Evolutionary conservation across 1,140 invertebrate species (phyloP).

Genomic region (Apis mellifera): Amel_HAv3.1 CM009934.2:12516501-12517000

Average conservation of each 20-base stretch:
- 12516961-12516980: conserved; percentile 1
- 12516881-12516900: not conserved
- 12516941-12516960: not conserved
- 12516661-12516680: no score
- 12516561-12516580: no score
- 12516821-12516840: conserved; percentile 4
- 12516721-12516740: not conserved
- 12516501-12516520: not conserved
- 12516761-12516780: conserved; percentile 21
- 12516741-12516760: not conserved
- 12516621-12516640: no score
- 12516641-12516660: no score
- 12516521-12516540: no score
- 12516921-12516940: conserved; percentile 41
- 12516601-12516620: no score
- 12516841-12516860: conserved; percentile 11
- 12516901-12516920: not conserved
- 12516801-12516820: not conserved
- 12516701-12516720: conserved; percentile 10
- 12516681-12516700: no score
- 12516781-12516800: not conserved
- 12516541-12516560: no score
- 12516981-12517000: not conserved
- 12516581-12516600: no score
- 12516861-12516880: not conserved